Evolutionary conservation across 2,113 vertebrate species (phyloP).

Genomic region (Ciconia boyciana): DNA sequence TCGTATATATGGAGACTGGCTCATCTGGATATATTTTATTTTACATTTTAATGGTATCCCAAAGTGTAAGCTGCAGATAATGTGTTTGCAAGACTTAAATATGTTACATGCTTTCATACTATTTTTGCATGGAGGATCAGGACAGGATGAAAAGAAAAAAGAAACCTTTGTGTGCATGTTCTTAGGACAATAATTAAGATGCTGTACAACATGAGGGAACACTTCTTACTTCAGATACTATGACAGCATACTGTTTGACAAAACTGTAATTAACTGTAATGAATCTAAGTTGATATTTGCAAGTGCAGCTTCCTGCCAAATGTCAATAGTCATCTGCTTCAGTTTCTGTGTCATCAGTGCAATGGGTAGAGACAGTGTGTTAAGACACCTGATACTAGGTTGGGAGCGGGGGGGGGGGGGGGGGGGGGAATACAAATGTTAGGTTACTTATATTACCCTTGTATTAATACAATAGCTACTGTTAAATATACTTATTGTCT

Average conservation of each 20-base stretch:
- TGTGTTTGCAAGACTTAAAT: neutral
- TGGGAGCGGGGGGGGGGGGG: neutral
- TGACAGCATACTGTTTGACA: neutral
- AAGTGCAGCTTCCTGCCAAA: slow-evolving; percentile 6
- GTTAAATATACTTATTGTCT: neutral
- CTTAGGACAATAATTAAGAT: neutral
- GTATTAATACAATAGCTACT: neutral
- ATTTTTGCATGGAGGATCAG: neutral
- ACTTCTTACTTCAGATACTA: neutral
- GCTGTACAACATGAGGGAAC: neutral
- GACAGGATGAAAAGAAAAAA: neutral
- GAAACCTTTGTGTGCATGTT: neutral
- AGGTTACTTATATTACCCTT: neutral
- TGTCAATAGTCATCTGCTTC: neutral
- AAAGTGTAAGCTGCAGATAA: neutral
- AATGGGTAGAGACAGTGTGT: neutral
- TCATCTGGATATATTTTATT: neutral
- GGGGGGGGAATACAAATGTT: neutral
- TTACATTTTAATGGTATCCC: neutral
- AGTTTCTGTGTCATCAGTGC: neutral
- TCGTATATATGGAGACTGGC: neutral
- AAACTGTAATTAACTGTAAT: slow-evolving; percentile 15
- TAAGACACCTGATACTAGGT: neutral
- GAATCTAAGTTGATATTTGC: slow-evolving; percentile 1
- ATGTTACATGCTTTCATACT: neutral